Evolutionary conservation across 2,113 vertebrate species (phyloP), one percentile per base, ranked within the genome.

Genomic region (Rhagologus leucostigma): DNA sequence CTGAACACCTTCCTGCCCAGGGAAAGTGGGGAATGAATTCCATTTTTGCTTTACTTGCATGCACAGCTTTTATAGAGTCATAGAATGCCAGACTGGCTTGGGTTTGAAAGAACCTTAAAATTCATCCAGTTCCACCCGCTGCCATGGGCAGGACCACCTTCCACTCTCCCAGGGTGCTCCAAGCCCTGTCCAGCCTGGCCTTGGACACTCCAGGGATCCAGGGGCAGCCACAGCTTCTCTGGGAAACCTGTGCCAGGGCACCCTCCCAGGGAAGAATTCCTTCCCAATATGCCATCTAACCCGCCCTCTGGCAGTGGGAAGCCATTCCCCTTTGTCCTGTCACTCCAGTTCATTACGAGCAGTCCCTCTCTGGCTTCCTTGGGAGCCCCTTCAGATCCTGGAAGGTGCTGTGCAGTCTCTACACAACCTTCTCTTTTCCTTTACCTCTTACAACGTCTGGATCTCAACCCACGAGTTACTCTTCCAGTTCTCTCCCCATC

Each of bases 171-270:
- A 57, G 57, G 5, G 0, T 71, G 27, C 11, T 78, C 57, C 56
- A 16, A 56, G 30, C 14, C 11, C n/a, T 0, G 0, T 65, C 60
- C 69, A 82, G 0, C 39, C 52, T 82, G 87, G 23, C 33, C 46
- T 82, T 33, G 53, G 37, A 1, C 46, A 32, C 24, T 60, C 11
- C 69, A 67, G 46, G 30, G 47, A 27, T 33, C 8, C 27, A 13
- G n/a, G 30, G 17, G 32, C 70, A 83, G 47, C 30, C 53, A 5
- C 62, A 75, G 69, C 39, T 82, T 0, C 52, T 89, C 77, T 82
- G 78, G 24, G 29, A 15, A 89, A 2, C 37, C 76, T 74, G 46
- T 89, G 46, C 77, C 60, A 74, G 52, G 19, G 24, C 50, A 47
- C 21, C 47, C 21, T 77, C 18, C 0, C 32, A 50, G 27, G 35